These are phyloP conservation scores for Lepilemur septentrionalis DNA, from an alignment of 2,797 vertebrate genomes.

Conservation along the genomic window DNA sequence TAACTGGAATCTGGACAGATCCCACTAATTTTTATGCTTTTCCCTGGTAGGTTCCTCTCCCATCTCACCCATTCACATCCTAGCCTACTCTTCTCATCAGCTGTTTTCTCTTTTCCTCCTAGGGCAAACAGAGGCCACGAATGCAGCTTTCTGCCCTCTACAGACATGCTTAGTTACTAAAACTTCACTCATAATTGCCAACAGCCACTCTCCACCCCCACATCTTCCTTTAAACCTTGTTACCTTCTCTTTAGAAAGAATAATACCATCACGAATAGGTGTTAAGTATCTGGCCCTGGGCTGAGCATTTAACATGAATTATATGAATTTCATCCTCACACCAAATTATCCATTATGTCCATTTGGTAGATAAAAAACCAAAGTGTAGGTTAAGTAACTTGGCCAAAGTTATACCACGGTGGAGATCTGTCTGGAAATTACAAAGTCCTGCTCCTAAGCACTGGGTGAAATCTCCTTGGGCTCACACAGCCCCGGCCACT, in stretches of 20 bases:
- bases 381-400: not conserved
- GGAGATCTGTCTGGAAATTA: not conserved
- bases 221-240: not conserved
- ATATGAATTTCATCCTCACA: not conserved
- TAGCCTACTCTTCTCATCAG: not conserved
- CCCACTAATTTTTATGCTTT: not conserved
- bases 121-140: not conserved
- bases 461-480: not conserved
- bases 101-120: not conserved
- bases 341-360: not conserved
- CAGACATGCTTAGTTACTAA: not conserved
- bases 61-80: not conserved
- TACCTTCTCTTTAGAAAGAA: not conserved
- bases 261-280: not conserved
- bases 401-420: not conserved
- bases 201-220: not conserved
- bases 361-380: not conserved
- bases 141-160: too few relatives aligned
- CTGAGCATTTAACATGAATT: not conserved
- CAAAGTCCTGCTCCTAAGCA: not conserved
- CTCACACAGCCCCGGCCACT: not conserved
- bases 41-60: not conserved
- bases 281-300: not conserved
- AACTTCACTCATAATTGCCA: not conserved
- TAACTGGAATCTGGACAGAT: not conserved